A percentile compares a stretch with the other conserved stretches of the same genome.
Evolutionary conservation across 2,888 invertebrate genomes (phyloP).

Genomic region (Melikaiella ostensackeni): DNA sequence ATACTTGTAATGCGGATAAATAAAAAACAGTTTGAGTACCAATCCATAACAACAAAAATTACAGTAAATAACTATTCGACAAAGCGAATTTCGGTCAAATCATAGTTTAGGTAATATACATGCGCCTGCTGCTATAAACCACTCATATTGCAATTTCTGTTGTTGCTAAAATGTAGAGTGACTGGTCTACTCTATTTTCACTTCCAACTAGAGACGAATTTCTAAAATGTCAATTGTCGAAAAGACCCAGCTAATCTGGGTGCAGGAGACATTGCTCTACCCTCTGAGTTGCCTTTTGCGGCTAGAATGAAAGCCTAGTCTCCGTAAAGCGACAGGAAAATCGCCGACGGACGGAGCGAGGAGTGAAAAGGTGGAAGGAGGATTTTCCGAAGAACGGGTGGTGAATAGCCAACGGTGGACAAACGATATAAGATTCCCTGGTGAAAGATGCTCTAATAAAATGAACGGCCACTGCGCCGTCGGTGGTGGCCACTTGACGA

Average conservation of each 20-base stretch:
- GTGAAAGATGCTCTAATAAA: conserved; percentile 74
- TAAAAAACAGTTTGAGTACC: no score
- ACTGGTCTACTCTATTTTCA: not conserved
- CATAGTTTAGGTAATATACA: no score
- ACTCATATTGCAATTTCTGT: not conserved
- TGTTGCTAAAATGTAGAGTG: not conserved
- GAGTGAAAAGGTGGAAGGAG: conserved; percentile 41
- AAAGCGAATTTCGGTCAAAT: no score
- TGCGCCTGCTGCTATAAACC: no score
- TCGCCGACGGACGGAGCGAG: conserved; percentile 40
- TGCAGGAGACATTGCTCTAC: not conserved
- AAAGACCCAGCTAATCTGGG: not conserved
- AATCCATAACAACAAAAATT: no score
- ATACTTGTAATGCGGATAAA: no score
- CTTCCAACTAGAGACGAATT: not conserved
- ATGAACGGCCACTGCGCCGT: conserved; percentile 65
- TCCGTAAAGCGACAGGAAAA: conserved; percentile 39
- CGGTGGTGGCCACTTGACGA: conserved; percentile 64
- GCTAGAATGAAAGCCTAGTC: conserved; percentile 20
- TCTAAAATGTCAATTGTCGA: not conserved
- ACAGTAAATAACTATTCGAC: no score
- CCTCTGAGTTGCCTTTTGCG: conserved; percentile 40
- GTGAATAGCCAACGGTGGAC: conserved; percentile 63
- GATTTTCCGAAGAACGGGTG: conserved; percentile 27
- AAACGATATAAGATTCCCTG: conserved; percentile 71